Percentiles rank a stretch among this genome's conserved stretches.
Conservation (phyloP, 2,888 invertebrate genomes). For the Apodemia mormo region DNA sequence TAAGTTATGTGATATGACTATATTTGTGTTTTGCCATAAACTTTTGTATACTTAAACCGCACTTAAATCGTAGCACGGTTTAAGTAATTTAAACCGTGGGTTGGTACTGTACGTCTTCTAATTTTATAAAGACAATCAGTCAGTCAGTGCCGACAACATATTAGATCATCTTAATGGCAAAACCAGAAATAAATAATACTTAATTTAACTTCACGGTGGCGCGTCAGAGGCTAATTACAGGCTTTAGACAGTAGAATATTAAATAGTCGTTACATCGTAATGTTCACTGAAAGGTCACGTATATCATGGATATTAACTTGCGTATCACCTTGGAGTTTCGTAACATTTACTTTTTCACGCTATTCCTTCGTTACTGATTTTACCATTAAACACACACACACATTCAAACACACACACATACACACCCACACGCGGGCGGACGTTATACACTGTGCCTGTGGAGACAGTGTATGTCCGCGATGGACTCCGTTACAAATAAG, state of each 20-base stretch:
- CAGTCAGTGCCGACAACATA: not conserved
- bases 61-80: no score
- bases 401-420: no score
- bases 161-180: conserved; percentile 11
- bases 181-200: conserved; percentile 8
- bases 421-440: no score
- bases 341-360: conserved; percentile 21
- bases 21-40: no score
- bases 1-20: no score
- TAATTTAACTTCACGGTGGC: conserved; percentile 9
- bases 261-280: conserved; percentile 21
- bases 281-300: conserved; percentile 22
- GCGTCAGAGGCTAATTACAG: conserved; percentile 14
- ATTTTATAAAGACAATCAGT: not conserved
- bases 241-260: conserved; percentile 20
- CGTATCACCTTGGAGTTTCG: conserved; percentile 20
- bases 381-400: no score
- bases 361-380: conserved; percentile 17
- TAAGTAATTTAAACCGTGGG: no score
- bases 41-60: no score
- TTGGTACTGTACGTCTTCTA: no score
- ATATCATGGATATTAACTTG: conserved; percentile 21
- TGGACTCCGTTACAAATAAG: no score
- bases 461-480: no score
- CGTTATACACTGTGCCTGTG: no score